These are phyloP conservation scores for Umimayanthus kanabou DNA, from an alignment of 92 coral and sea anemone species.

Conservation along the genomic window DNA sequence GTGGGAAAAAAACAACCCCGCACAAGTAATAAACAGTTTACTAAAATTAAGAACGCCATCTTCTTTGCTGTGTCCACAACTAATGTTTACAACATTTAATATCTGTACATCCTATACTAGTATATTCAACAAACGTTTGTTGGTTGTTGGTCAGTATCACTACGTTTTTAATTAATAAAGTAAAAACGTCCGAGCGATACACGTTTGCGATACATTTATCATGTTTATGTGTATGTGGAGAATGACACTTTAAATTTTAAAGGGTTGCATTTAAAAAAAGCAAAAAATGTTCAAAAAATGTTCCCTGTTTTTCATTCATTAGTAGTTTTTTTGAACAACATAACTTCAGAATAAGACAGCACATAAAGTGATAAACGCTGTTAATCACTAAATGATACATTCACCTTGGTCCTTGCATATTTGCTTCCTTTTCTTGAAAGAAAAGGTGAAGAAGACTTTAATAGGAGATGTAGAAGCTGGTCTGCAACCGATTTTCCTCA, in stretches of 20 bases:
- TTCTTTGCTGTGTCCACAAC: not conserved
- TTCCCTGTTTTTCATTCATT: not conserved
- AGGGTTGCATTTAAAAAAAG: not conserved
- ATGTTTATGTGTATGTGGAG: not conserved
- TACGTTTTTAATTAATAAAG: slow-evolving; percentile 23
- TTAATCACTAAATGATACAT: too few species aligned
- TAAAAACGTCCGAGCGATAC: not conserved
- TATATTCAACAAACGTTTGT: slow-evolving; percentile 2
- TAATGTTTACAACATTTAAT: not conserved
- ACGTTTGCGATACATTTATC: not conserved
- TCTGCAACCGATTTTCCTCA: not conserved
- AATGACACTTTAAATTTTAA: not conserved
- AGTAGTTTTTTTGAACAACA: not conserved
- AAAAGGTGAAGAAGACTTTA: not conserved
- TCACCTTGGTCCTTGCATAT: not conserved
- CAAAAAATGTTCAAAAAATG: too few species aligned
- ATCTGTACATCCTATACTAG: not conserved
- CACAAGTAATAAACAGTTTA: not conserved
- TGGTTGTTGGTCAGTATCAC: slow-evolving; percentile 6
- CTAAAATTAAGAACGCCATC: not conserved
- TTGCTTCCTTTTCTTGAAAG: not conserved
- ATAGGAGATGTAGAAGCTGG: not conserved
- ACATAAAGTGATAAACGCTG: not conserved
- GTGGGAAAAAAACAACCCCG: not conserved
- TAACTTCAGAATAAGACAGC: not conserved